phyloP scores from a whole-genome alignment of 2,888 invertebrate species.

The Cerceris ruficornis region DNA sequence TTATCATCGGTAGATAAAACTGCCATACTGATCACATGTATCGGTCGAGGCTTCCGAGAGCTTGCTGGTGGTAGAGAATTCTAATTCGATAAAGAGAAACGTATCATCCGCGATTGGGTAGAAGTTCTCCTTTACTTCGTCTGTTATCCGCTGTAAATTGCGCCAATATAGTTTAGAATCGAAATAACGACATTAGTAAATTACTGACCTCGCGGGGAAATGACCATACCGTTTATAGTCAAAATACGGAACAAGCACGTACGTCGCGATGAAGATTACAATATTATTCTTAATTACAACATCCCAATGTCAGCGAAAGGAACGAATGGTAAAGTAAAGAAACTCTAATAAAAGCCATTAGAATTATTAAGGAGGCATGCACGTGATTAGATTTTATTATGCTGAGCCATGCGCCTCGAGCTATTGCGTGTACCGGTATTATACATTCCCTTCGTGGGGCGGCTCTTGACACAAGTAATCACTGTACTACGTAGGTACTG shows the following conservation, averaged over 20 bases:
- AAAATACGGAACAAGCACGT: background rate
- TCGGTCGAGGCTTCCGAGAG: background rate
- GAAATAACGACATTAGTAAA: background rate
- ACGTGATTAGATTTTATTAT: constrained; percentile 57
- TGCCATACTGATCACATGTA: constrained; percentile 3
- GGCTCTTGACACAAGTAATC: constrained; percentile 59
- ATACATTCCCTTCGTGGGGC: constrained; percentile 46
- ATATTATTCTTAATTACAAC: background rate
- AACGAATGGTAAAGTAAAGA: constrained; percentile 6
- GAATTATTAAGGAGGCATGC: constrained; percentile 32
- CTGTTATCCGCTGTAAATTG: background rate
- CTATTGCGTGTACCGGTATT: constrained; percentile 35
- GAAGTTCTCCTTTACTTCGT: background rate
- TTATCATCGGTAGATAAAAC: constrained; percentile 13
- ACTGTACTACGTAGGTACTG: constrained; percentile 41
- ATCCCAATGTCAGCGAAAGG: background rate
- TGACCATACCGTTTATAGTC: too few species aligned
- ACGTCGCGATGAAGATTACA: background rate
- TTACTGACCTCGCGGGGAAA: too few species aligned
- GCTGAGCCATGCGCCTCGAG: constrained; percentile 45
- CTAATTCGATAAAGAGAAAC: constrained; percentile 1
- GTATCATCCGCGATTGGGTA: background rate
- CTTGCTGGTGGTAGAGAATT: constrained; percentile 1
- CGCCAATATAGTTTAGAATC: background rate
- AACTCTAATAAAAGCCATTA: constrained; percentile 24